phyloP scores from a whole-genome alignment of 2,797 vertebrate genomes.

The Pagetopsis macropterus region DNA sequence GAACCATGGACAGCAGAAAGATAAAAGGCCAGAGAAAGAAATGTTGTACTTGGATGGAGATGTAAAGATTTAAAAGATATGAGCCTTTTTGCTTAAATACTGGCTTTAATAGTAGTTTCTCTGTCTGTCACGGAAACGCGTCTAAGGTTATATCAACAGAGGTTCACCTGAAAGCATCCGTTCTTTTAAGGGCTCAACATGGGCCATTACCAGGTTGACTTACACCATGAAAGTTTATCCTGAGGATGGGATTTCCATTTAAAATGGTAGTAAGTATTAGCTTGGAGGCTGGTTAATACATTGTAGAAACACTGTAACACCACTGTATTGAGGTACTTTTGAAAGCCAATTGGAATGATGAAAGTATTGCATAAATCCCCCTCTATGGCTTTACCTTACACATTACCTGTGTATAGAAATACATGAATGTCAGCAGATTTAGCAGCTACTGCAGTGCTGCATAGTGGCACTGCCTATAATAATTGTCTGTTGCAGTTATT shows the following conservation, averaged over 20 bases:
- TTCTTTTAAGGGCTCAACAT: conserved; percentile 9
- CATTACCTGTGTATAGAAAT: conserved; percentile 4
- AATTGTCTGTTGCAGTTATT: background rate
- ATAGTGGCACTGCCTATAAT: background rate
- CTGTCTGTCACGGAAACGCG: background rate
- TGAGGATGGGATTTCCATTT: conserved; percentile 10
- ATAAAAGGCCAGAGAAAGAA: background rate
- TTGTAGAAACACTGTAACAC: background rate
- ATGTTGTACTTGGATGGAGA: no score
- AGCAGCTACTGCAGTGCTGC: conserved; percentile 7
- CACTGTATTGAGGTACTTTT: background rate
- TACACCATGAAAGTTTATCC: conserved; percentile 7
- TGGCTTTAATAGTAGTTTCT: background rate
- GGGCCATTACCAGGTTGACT: conserved; percentile 16
- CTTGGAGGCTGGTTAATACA: background rate
- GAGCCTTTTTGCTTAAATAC: background rate
- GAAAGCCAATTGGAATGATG: background rate
- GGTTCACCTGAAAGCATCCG: background rate
- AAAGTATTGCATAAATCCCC: background rate
- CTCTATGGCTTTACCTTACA: background rate
- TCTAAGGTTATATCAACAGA: background rate
- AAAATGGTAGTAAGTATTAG: conserved; percentile 20
- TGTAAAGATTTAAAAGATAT: background rate
- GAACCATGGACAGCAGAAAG: conserved; percentile 33
- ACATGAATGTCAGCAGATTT: conserved; percentile 23